Conservation (phyloP, 2,797 vertebrate species). For the Microcaecilia unicolor region DNA sequence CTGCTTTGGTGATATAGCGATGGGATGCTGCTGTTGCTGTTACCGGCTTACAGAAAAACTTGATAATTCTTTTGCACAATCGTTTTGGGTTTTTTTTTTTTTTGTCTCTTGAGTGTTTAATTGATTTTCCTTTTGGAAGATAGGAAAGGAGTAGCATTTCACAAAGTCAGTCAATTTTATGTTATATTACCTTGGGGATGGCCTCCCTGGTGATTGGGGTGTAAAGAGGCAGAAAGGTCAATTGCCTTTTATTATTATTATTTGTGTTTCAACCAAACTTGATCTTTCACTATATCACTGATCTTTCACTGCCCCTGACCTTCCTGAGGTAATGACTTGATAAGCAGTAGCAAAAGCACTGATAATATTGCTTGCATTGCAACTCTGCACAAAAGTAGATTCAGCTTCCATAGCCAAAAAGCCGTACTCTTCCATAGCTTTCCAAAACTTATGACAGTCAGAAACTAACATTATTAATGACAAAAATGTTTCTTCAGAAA, state of each 20-base stretch:
- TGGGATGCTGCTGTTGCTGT: too few relatives aligned
- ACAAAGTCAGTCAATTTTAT: slow-evolving; percentile 33
- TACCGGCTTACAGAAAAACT: too few relatives aligned
- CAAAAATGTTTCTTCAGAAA: too few relatives aligned
- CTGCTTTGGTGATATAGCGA: too few relatives aligned
- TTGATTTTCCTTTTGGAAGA: slow-evolving; percentile 29
- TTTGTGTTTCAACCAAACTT: slow-evolving; percentile 7
- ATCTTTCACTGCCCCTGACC: too few relatives aligned
- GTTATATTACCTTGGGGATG: slow-evolving; percentile 17
- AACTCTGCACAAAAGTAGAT: slow-evolving; percentile 14
- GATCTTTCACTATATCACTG: background rate
- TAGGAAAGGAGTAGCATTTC: slow-evolving; percentile 25
- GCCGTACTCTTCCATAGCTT: slow-evolving; percentile 15
- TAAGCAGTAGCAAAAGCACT: slow-evolving; percentile 8
- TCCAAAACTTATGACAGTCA: slow-evolving; percentile 19
- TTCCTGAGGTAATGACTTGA: slow-evolving; percentile 24
- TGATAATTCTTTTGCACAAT: background rate
- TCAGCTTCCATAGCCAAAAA: slow-evolving; percentile 19
- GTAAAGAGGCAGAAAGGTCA: slow-evolving; percentile 6
- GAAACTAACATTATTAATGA: slow-evolving; percentile 16
- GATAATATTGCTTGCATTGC: slow-evolving; percentile 13
- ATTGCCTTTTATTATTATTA: slow-evolving; percentile 5
- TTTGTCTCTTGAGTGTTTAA: slow-evolving; percentile 29
- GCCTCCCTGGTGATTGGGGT: slow-evolving; percentile 7
- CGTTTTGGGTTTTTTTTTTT: too few relatives aligned